Conservation (phyloP, 2,888 invertebrate species). For the Aphodius sticticus region DNA sequence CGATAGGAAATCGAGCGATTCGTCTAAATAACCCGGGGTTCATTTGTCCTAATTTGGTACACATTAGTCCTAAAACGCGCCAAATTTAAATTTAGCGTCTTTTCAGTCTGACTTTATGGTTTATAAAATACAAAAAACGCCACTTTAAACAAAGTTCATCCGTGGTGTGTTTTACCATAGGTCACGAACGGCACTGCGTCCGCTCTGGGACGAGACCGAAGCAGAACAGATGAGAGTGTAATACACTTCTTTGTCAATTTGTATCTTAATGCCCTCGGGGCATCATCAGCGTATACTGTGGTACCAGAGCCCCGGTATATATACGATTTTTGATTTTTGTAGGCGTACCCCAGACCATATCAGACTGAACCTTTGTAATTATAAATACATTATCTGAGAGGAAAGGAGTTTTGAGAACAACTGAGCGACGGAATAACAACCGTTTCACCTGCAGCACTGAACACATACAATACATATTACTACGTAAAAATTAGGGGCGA, state of each 20-base stretch:
- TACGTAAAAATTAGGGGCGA: too few species aligned
- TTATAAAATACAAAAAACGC: too few species aligned
- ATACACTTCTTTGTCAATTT: conserved; percentile 54
- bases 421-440: neutral
- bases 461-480: neutral
- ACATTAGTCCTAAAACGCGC: neutral
- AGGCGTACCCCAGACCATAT: conserved; percentile 53
- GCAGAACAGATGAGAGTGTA: conserved; percentile 28
- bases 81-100: too few species aligned
- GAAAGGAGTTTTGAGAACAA: conserved; percentile 31
- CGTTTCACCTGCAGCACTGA: neutral
- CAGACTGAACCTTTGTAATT: conserved; percentile 58
- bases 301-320: too few species aligned
- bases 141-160: too few species aligned
- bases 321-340: conserved; percentile 59
- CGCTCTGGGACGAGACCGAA: conserved; percentile 29
- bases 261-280: conserved; percentile 54
- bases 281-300: conserved; percentile 53
- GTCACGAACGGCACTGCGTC: neutral
- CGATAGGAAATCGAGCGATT: too few species aligned
- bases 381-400: conserved; percentile 55
- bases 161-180: neutral
- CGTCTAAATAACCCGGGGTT: neutral
- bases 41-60: neutral
- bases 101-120: too few species aligned